Evolutionary conservation across 2,888 invertebrate genomes (phyloP), one percentile per base, ranked within the genome.

Genomic region (Homarus gammarus): DNA sequence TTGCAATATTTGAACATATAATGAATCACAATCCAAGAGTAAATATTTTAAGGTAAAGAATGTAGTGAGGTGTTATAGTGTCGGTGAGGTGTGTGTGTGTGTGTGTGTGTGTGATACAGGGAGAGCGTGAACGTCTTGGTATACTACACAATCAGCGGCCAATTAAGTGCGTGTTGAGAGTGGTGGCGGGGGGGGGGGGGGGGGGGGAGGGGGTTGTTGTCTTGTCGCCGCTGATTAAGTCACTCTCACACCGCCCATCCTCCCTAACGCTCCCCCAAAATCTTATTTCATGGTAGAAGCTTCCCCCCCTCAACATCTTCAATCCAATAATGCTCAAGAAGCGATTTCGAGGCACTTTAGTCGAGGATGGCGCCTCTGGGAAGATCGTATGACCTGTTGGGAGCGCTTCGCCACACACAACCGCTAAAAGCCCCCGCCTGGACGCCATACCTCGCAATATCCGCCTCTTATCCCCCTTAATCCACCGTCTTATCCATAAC

Each of bases 301-400:
- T 12, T 8, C 61, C 75, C 44, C 40, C 27, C 86, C 87, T 87
- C 87, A 87, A 87, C 87, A 87, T 87, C 81, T 87, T 87, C 87
- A 87, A 87, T 87, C 87, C 81, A 87, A 87, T 87, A 87, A 87
- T 87, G 87, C 87, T 87, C 87, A 87, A 87, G 87, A 87, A 87
- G 81, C 87, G 87, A 87, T 87, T 87, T 87, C 72, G 81, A 87
- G 87, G 87, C 87, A 87, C 87, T 87, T 87, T 87, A 87, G 79
- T 79, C 72, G 87, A 79, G 79, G 87, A 87, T 51, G 81, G 87
- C 72, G 87, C 87, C 87, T 87, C 87, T 27, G 87, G 87, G 87
- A 87, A 81, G 87, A 70, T 87, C 87, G 51, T 70, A 87, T 87
- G 87, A 87, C 87, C 87, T 87, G 87, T 81, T 81, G 87, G 87